Evolutionary conservation across 2,888 invertebrate genomes (phyloP).

Genomic region (Melanostoma scalare): DNA sequence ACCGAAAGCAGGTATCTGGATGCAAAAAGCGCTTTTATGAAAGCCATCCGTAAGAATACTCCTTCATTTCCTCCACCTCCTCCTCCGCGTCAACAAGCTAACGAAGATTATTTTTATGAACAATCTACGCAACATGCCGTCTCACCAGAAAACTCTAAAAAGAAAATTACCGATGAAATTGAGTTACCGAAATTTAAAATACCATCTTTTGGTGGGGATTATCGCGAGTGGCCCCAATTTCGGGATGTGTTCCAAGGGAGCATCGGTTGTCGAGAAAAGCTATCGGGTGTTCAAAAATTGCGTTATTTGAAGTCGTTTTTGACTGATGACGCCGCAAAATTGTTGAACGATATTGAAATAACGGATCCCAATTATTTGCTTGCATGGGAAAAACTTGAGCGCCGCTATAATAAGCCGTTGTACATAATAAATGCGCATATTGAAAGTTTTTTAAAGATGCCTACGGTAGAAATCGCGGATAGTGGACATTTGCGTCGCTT

Average conservation of each 20-base stretch:
- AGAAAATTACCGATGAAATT: too few relatives aligned
- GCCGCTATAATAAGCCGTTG: constrained; percentile 8
- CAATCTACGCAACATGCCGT: too few relatives aligned
- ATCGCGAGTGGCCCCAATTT: too few relatives aligned
- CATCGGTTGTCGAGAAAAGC: too few relatives aligned
- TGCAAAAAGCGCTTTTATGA: constrained; percentile 2
- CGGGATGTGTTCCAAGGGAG: too few relatives aligned
- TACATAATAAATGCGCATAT: constrained; percentile 17
- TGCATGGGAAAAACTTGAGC: constrained; percentile 6
- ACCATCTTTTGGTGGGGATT: too few relatives aligned
- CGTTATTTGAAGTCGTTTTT: too few relatives aligned
- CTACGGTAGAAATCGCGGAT: neutral
- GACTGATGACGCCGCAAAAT: too few relatives aligned
- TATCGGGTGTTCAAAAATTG: too few relatives aligned
- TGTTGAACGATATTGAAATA: constrained; percentile 19
- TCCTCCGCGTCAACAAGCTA: neutral
- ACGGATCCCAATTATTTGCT: constrained; percentile 18
- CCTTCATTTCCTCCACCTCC: neutral
- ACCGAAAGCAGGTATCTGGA: neutral
- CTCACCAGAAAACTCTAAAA: too few relatives aligned
- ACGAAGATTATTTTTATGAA: too few relatives aligned
- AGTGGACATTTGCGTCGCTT: constrained; percentile 20
- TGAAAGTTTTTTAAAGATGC: constrained; percentile 13
- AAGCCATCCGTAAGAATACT: constrained; percentile 4
- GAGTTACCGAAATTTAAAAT: too few relatives aligned